Evolutionary conservation across 2,888 invertebrate genomes (phyloP).

Genomic region (Augiades crinisus): DNA sequence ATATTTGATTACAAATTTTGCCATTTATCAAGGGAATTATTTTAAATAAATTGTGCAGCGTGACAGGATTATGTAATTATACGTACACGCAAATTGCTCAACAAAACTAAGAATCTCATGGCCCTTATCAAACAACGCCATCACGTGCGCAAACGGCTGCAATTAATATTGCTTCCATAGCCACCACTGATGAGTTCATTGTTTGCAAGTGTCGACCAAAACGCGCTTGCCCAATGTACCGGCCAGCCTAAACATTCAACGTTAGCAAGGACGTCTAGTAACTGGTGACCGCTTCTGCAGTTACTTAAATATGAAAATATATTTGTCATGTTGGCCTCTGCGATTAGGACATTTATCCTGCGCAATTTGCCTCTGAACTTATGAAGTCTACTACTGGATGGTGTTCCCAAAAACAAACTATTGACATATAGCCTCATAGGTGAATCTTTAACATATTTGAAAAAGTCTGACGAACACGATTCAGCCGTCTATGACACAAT

Average conservation of each 20-base stretch:
- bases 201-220: slow-evolving; percentile 67
- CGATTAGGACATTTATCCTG: neutral
- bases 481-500: neutral
- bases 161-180: slow-evolving; percentile 65
- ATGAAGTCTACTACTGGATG: no score
- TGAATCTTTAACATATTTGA: no score
- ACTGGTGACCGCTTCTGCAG: slow-evolving; percentile 41
- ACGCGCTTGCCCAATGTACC: slow-evolving; percentile 57
- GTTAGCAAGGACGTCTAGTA: slow-evolving; percentile 54
- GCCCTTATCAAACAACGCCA: slow-evolving; percentile 37
- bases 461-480: no score
- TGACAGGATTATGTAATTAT: neutral
- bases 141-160: slow-evolving; percentile 42
- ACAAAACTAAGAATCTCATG: slow-evolving; percentile 28
- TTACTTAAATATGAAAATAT: slow-evolving; percentile 35
- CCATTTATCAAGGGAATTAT: no score
- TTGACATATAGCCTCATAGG: no score
- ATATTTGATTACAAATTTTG: no score
- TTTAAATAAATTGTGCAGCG: no score
- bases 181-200: slow-evolving; percentile 68
- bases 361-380: neutral
- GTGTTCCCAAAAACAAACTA: no score
- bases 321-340: slow-evolving; percentile 29
- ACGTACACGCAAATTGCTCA: slow-evolving; percentile 15
- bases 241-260: slow-evolving; percentile 49